Conservation (phyloP, 2,113 vertebrate genomes). For the Lepus americanus region DNA sequence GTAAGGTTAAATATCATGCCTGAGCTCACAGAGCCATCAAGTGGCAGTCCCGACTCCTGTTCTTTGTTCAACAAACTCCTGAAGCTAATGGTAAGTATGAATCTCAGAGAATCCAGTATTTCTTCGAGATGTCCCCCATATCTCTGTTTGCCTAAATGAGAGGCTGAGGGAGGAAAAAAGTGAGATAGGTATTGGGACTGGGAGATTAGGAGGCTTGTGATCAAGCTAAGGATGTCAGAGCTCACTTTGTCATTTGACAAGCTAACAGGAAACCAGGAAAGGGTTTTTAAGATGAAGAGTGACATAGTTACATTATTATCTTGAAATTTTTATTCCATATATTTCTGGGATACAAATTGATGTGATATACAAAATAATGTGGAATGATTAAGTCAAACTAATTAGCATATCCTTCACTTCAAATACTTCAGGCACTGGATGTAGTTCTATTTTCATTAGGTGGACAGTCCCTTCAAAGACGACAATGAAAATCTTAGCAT, state of each 20-base stretch:
- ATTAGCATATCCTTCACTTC: background rate
- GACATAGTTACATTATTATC: background rate
- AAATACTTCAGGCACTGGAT: background rate
- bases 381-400: background rate
- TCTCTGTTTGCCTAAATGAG: background rate
- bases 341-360: background rate
- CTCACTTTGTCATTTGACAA: background rate
- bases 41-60: background rate
- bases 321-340: background rate
- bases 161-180: too few species aligned
- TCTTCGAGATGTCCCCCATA: background rate
- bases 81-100: background rate
- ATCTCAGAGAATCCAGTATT: background rate
- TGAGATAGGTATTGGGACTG: background rate
- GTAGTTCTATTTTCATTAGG: constrained; percentile 1
- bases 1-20: too few species aligned
- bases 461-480: background rate
- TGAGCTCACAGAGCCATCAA: constrained; percentile 16
- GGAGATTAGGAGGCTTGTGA: background rate
- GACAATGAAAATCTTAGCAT: background rate
- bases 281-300: background rate
- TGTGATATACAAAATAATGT: too few species aligned
- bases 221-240: background rate
- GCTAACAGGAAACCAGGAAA: background rate
- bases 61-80: background rate